Base-by-base conservation (phyloP, 2,113 vertebrate genomes). In the Gadus macrocephalus region DNA sequence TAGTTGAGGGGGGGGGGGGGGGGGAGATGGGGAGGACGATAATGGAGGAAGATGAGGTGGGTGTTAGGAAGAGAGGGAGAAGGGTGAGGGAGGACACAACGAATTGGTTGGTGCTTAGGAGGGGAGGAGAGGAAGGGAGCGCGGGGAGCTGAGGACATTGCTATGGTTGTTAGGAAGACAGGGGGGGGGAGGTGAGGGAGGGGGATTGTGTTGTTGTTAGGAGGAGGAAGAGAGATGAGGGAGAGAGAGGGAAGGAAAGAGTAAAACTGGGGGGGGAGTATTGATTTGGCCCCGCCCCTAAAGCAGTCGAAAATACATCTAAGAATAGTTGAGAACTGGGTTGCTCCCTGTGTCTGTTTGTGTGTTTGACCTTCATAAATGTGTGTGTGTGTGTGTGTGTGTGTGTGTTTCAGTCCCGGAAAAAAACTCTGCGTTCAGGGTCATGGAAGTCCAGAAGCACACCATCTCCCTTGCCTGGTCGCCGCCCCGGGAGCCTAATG, bases 401-500 rank as follows among this genome's bases (percentile, higher is more conserved):
- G 55, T 68, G 62, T 81, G n/a, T 79, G 22, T 72, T 59, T 19
- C 88, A 99, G 97, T 97, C 15, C 97, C 97, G 0, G 96, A 94
- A 72, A 93, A 94, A 25, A 93, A 93, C 68, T 83, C 87, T 61
- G 92, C 93, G 70, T 94, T 99, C 74, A 93, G 92, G 76, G 93
- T 95, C 85, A 82, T 93, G 76, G 93, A 90, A 58, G 90, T 94
- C n/a, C 94, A 96, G 79, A 91, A 87, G 78, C 89, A 95, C 28
- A 92, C 92, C 0, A 86, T 94, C 68, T 94, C 93, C 3, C 76
- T 99, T 55, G 91, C 83, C 0, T 99, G 97, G 97, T 91, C 93
- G 17, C 90, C 92, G 9, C 96, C 97, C 1, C 72, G 86, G 70
- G 95, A 92, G 66, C 79, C 93, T 27, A 98, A 98, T n/a, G 97